Base-by-base conservation (phyloP, 30 jellyfish, hydroid and myxozoan genomes). In the Turritopsis rubra region DNA sequence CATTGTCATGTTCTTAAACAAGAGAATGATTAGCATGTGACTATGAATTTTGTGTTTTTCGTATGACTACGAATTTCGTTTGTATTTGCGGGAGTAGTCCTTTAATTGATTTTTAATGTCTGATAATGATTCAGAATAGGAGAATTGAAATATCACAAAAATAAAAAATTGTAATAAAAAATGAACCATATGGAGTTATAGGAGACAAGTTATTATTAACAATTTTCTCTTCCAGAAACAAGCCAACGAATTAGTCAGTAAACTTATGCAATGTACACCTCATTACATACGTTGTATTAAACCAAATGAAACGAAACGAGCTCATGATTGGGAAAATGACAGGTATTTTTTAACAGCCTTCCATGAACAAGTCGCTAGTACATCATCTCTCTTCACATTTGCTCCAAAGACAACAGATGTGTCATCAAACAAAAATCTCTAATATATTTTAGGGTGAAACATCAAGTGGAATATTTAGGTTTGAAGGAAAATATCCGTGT, bases 251-350 rank as follows among this genome's bases (percentile, higher is more conserved):
- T 76, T 95, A 82, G 99, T 95, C 66, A 88, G 85, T 54, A 87
- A 90, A 75, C 84, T 95, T 65, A 95, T 95, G 99, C 52, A 90
- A 54, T 95, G 99, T 79, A 89, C 96, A 0, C 99, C 99, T 16
- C 99, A 95, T 75, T 95, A 95, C 70, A 95, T 95, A 77, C 97
- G 99, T 22, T 95, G 99, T 72, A 87, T 95, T 16, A 95, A 95
- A 83, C 99, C 99, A 75, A 95, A 95, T 66, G 99, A 95, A 73
- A 90, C 99, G n/a, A 95, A 95, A 79, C 89, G 90, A 75, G 96
- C 99, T 18, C 96, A 95, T 74, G 99, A 95, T 31, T 95, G 90
- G 81, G 99, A 95, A 75, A 86, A 73, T 52, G 97, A 94, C 30
- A 82, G 99, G 99, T 94, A 71, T 41, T 68, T 7, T 21, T 60